Base-by-base conservation (phyloP, 2,888 invertebrate genomes). In the Sipha maydis region DNA sequence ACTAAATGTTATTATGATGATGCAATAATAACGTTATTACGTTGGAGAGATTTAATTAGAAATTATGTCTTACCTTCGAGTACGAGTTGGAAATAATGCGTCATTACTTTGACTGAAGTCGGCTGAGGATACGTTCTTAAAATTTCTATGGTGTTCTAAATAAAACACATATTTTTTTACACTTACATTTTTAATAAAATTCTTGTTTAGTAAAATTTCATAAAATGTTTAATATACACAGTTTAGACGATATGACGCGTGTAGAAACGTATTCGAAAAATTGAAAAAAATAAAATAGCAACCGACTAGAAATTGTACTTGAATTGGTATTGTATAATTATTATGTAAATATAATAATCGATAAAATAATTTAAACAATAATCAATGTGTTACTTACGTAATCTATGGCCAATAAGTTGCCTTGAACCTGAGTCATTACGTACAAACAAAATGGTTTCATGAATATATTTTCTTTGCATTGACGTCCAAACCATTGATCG, bases 101-200 rank as follows among this genome's bases (percentile, higher is more conserved):
- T 89, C 34, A 90, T 71, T 11, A 89, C 89, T 89, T 89, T 90
- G 61, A 90, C 85, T 0, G 90, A 90, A n/a, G 90, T 88, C 38
- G 90, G 90, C 28, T 90, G 90, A 73, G 90, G 90, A 86, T 90
- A 90, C 17, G 89, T 79, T 76, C 79, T 89, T 41, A 89, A 31
- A 31, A 90, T 84, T n/a, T 89, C 89, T 41, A 90, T 83, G 7
- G 89, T 80, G 28, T 80, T 76, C 90, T 90, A 69, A 54, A 41
- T 41, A 54, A 77, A 34, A 3, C 34, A 34, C 34, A 34, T 34
- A 34, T 34, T 34, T n/a, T n/a, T n/a, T n/a, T n/a, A n/a, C n/a
- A n/a, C n/a, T n/a, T n/a, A n/a, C n/a, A n/a, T n/a, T n/a, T n/a
- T n/a, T n/a, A n/a, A n/a, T n/a, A n/a, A n/a, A n/a, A n/a, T n/a